Conservation (phyloP, 2,113 vertebrate species). For the Irena cyanogastra region DNA sequence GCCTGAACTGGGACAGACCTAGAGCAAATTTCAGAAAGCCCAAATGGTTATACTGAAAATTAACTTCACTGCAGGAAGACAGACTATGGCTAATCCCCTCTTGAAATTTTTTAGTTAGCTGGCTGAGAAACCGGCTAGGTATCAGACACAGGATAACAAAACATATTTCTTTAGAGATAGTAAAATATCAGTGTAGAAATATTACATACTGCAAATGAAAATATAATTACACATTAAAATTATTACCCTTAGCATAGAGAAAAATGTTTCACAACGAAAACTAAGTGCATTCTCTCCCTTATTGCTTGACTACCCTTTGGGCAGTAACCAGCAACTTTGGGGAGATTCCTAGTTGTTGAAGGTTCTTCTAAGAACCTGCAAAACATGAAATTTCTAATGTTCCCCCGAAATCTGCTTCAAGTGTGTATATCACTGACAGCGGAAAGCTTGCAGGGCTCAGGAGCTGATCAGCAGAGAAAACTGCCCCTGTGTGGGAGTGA, state of each 20-base stretch:
- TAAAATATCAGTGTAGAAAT: neutral
- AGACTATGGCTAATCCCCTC: neutral
- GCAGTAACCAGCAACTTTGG: fast-evolving
- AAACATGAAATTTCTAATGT: neutral
- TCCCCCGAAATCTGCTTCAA: neutral
- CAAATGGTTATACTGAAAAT: neutral
- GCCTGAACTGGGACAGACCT: neutral
- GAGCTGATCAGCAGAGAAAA: neutral
- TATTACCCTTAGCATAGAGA: neutral
- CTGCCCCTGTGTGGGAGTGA: fast-evolving
- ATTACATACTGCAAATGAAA: neutral
- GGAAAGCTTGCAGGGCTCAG: neutral
- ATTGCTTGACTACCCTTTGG: neutral
- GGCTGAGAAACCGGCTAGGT: neutral
- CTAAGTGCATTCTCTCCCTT: neutral
- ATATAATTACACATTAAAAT: neutral
- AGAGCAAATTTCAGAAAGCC: neutral
- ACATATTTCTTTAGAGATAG: neutral
- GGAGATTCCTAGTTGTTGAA: neutral
- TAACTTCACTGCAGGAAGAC: neutral
- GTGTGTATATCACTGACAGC: too few relatives aligned
- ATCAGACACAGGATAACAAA: neutral
- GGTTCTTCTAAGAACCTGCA: neutral
- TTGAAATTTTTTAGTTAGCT: neutral
- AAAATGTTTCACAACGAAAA: neutral